A percentile compares a stretch with the other conserved stretches of the same genome.
Evolutionary conservation across 2,113 vertebrate species (phyloP).

Genomic region (Centropristis striata): DNA sequence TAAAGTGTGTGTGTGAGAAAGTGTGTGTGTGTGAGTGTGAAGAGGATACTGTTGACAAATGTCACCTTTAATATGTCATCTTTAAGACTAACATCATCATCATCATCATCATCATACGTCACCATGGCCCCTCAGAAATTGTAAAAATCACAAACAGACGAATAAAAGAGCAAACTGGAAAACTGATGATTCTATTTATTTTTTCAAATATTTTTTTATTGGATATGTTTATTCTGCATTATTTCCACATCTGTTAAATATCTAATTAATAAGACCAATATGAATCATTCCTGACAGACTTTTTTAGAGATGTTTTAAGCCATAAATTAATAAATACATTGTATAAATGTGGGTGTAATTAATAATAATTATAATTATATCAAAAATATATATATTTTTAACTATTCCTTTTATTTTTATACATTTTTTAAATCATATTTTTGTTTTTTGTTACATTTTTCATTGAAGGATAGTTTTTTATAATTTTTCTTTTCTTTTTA

Average conservation of each 20-base stretch:
- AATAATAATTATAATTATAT: too few relatives aligned
- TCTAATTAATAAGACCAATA: background rate
- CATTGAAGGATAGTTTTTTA: too few relatives aligned
- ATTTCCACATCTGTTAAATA: background rate
- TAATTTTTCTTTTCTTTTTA: too few relatives aligned
- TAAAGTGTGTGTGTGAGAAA: constrained; percentile 63
- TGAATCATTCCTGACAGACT: background rate
- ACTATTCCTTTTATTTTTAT: background rate
- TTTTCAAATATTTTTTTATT: background rate
- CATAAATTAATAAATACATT: background rate
- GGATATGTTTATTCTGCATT: background rate
- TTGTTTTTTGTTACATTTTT: too few relatives aligned
- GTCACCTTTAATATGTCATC: too few relatives aligned
- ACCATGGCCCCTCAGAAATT: background rate
- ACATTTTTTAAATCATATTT: too few relatives aligned
- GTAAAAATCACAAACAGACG: background rate
- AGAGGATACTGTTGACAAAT: background rate
- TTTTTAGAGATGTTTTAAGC: background rate
- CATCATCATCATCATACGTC: background rate
- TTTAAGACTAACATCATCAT: background rate
- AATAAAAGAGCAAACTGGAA: constrained; percentile 37
- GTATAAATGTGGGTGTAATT: background rate
- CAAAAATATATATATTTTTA: too few relatives aligned
- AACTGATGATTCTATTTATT: background rate
- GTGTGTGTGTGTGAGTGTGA: background rate